These are phyloP conservation scores for Sarcophaga rosellei DNA, from an alignment of 2,888 invertebrate species.

Conservation along the genomic window DNA sequence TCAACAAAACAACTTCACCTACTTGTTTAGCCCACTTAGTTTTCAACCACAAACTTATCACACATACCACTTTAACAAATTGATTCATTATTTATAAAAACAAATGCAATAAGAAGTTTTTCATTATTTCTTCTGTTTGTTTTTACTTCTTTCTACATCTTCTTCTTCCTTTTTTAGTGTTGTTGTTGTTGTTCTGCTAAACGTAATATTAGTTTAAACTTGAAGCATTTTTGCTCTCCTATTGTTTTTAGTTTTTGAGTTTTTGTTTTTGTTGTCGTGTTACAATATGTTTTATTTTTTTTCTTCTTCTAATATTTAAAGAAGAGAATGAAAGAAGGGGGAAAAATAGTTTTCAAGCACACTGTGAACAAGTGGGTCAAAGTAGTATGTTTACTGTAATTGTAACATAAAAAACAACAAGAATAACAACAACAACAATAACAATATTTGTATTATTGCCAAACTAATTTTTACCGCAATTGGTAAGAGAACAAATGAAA, in stretches of 20 bases:
- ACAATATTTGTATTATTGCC: slow-evolving; percentile 63
- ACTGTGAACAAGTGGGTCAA: slow-evolving; percentile 55
- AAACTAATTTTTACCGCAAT: slow-evolving; percentile 66
- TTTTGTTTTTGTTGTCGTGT: slow-evolving; percentile 5
- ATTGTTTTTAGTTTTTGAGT: slow-evolving; percentile 7
- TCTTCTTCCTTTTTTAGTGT: no score
- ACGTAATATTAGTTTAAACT: slow-evolving; percentile 21
- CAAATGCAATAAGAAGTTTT: slow-evolving; percentile 26
- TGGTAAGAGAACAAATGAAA: slow-evolving; percentile 31
- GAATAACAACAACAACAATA: slow-evolving; percentile 9
- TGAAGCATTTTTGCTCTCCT: neutral
- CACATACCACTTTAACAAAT: neutral
- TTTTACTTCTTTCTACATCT: neutral
- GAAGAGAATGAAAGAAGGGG: neutral
- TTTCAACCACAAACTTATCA: neutral
- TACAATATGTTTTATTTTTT: slow-evolving; percentile 46
- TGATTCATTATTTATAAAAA: neutral
- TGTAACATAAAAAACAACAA: slow-evolving; percentile 19
- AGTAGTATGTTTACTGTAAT: slow-evolving; percentile 31
- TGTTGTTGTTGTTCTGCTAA: neutral
- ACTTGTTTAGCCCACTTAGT: neutral
- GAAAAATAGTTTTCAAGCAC: neutral
- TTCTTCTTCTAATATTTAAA: neutral
- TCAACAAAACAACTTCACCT: neutral
- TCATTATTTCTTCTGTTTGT: neutral